Evolutionary conservation across 2,888 invertebrate species (phyloP).

Genomic region (Dicroscelio sp.): DNA sequence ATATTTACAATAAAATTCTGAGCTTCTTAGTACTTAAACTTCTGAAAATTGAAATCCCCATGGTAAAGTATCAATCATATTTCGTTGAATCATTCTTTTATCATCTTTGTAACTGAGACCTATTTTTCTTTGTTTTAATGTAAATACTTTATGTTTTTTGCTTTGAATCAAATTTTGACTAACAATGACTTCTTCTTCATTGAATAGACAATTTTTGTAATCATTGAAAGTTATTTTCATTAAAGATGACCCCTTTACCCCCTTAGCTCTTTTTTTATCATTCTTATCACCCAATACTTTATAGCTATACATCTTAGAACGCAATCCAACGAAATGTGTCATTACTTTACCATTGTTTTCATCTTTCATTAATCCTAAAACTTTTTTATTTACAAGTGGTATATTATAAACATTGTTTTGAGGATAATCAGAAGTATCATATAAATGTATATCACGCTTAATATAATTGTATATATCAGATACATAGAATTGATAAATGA

Average conservation of each 20-base stretch:
- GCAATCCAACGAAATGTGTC: background rate
- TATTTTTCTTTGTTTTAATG: too few relatives aligned
- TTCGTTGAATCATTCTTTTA: too few relatives aligned
- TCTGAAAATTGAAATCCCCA: too few relatives aligned
- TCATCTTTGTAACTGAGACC: too few relatives aligned
- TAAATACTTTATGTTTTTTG: too few relatives aligned
- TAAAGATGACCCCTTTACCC: background rate
- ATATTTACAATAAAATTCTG: too few relatives aligned
- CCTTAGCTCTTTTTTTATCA: background rate
- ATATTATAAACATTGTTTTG: conserved; percentile 83
- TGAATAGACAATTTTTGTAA: background rate
- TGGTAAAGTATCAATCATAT: too few relatives aligned
- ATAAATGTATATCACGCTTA: background rate
- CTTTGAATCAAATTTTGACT: conserved; percentile 3
- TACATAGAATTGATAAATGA: too few relatives aligned
- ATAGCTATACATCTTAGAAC: background rate
- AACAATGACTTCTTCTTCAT: background rate
- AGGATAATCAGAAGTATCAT: conserved; percentile 87
- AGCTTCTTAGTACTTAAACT: too few relatives aligned
- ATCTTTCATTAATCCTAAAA: conserved; percentile 13
- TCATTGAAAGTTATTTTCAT: background rate
- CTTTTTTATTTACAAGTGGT: too few relatives aligned
- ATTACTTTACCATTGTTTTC: conserved; percentile 12
- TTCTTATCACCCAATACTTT: background rate
- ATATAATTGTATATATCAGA: background rate